phyloP scores from a whole-genome alignment of 2,113 vertebrate species.

The Gnathonemus longibarbis region DNA sequence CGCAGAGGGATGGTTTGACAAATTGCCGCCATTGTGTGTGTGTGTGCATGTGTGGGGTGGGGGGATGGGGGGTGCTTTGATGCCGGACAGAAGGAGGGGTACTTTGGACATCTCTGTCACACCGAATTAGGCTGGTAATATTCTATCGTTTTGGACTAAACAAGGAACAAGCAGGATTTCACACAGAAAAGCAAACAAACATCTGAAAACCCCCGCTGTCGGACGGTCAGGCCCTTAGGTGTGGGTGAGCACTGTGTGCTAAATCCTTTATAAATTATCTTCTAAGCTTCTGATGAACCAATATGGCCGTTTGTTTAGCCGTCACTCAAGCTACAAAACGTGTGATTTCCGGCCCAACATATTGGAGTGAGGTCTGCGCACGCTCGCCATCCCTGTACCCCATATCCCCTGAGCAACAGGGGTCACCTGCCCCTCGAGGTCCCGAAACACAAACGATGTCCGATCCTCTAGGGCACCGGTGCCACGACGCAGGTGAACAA shows the following conservation, averaged over 20 bases:
- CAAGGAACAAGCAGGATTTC: not conserved
- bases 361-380: not conserved
- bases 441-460: not conserved
- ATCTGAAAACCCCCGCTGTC: not conserved
- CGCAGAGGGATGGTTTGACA: not conserved
- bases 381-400: not conserved
- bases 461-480: not conserved
- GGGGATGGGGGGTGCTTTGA: not conserved
- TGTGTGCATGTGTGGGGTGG: not conserved
- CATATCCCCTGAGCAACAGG: not conserved
- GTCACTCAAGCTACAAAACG: not conserved
- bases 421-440: not conserved
- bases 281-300: not conserved
- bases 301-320: not conserved
- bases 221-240: not conserved
- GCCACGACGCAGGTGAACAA: not conserved
- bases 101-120: not conserved
- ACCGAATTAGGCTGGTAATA: constrained; percentile 9
- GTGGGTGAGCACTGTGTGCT: not conserved
- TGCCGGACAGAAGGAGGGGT: not conserved
- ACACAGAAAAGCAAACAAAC: not conserved
- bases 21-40: not conserved
- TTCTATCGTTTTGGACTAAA: not conserved
- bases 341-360: not conserved
- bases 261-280: not conserved